These are phyloP conservation scores for Caranx melampygus DNA, from an alignment of 2,113 vertebrate species.

Conservation along the genomic window DNA sequence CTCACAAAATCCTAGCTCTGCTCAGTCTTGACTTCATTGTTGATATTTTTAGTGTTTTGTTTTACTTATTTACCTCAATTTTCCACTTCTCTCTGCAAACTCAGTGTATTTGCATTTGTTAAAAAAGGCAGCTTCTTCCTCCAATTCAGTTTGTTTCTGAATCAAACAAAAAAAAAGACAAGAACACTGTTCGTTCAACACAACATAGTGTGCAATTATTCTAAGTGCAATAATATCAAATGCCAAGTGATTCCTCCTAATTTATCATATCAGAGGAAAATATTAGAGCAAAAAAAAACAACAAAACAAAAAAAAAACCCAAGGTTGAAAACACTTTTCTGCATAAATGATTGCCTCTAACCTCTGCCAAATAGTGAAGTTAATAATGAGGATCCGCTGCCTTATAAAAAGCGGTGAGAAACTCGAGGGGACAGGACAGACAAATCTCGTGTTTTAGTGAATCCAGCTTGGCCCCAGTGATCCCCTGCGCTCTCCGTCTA, in stretches of 20 bases:
- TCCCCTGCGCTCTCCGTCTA: slow-evolving; percentile 58
- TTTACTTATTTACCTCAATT: neutral
- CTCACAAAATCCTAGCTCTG: neutral
- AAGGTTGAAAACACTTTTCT: neutral
- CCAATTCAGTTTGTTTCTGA: neutral
- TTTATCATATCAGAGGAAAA: neutral
- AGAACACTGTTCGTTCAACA: neutral
- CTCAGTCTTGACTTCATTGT: neutral
- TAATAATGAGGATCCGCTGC: neutral
- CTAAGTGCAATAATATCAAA: neutral
- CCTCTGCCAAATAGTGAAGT: neutral
- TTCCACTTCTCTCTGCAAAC: neutral
- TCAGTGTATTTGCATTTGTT: neutral
- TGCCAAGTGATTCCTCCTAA: neutral
- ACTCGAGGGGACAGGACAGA: slow-evolving; percentile 17
- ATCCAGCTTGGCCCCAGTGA: slow-evolving; percentile 46
- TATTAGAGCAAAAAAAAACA: no score
- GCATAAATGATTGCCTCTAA: neutral
- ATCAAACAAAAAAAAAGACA: neutral
- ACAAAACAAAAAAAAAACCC: neutral
- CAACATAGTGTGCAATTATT: neutral
- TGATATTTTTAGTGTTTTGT: neutral
- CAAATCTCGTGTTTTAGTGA: slow-evolving; percentile 35
- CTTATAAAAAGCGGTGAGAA: slow-evolving; percentile 9
- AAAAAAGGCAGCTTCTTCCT: neutral